phyloP scores from a whole-genome alignment of 2,797 vertebrate genomes.

The Steatocranus sp. region DNA sequence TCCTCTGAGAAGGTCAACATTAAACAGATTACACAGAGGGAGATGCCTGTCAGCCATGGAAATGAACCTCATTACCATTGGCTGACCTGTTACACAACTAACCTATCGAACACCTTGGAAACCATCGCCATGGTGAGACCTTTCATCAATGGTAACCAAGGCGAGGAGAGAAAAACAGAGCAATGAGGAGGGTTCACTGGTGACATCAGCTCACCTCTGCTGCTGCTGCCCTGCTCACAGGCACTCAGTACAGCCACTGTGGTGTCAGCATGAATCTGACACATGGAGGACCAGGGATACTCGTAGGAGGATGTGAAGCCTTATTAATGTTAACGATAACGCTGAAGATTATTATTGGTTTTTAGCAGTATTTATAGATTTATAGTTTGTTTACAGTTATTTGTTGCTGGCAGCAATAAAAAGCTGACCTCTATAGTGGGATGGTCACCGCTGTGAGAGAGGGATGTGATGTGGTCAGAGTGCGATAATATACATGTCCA shows the following conservation, averaged over 20 bases:
- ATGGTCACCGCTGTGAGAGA: not conserved
- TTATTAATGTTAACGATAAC: not conserved
- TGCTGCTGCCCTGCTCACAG: not conserved
- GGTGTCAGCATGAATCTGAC: not conserved
- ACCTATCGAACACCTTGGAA: constrained; percentile 64
- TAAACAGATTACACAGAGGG: not conserved
- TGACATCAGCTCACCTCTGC: not conserved
- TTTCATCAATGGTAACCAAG: constrained; percentile 65
- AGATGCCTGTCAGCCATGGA: constrained; percentile 27
- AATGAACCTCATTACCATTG: constrained; percentile 60
- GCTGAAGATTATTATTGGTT: not conserved
- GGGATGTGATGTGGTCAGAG: not conserved
- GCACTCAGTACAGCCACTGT: not conserved
- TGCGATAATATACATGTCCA: not conserved
- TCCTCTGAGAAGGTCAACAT: not conserved
- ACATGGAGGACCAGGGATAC: accelerated
- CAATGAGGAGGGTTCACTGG: not conserved
- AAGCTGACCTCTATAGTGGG: not conserved
- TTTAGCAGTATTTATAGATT: not conserved
- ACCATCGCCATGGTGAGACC: constrained; percentile 70
- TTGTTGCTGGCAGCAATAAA: not conserved
- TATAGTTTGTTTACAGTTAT: not conserved
- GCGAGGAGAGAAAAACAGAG: not conserved
- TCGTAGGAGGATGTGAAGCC: accelerated
- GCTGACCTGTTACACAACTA: constrained; percentile 57